A percentile compares a stretch with the other conserved stretches of the same genome.
Conservation (phyloP, 2,113 vertebrate species). For the Psettodes erumei region DNA sequence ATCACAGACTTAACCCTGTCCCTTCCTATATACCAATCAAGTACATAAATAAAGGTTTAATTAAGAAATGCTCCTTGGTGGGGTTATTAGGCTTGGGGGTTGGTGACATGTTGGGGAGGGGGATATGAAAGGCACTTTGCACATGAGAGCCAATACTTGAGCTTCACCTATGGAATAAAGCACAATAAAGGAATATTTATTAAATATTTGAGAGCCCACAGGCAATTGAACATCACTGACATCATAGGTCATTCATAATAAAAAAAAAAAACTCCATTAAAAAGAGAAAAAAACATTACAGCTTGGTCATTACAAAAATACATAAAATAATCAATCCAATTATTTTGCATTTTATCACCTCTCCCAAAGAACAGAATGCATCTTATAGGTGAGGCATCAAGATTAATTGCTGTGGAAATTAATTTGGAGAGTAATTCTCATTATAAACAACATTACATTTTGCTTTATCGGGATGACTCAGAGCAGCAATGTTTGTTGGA, state of each 20-base stretch:
- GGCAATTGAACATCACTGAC: conserved; percentile 64
- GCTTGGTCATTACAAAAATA: conserved; percentile 73
- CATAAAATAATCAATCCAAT: conserved; percentile 80
- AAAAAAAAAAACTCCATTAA: conserved; percentile 65
- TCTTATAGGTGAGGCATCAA: conserved; percentile 75
- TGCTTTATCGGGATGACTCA: conserved; percentile 76
- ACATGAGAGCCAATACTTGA: conserved; percentile 57
- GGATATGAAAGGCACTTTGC: conserved; percentile 44
- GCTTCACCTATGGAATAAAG: conserved; percentile 60
- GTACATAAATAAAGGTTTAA: conserved; percentile 81
- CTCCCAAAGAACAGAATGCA: conserved; percentile 65
- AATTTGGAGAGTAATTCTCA: conserved; percentile 77
- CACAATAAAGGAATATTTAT: conserved; percentile 76
- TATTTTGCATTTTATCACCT: conserved; percentile 79
- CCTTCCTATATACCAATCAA: conserved; percentile 74
- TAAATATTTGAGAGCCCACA: conserved; percentile 59
- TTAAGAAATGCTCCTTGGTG: conserved; percentile 70
- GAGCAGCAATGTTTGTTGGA: conserved; percentile 51
- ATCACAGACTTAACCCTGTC: conserved; percentile 61
- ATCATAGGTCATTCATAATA: conserved; percentile 61
- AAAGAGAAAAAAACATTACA: conserved; percentile 67
- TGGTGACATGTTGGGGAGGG: conserved; percentile 36
- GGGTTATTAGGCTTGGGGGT: conserved; percentile 50
- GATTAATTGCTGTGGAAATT: conserved; percentile 80
- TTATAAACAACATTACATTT: conserved; percentile 76